These are phyloP conservation scores for Heliconius cydno DNA, from an alignment of 2,888 invertebrate species.

Conservation along the genomic window DNA sequence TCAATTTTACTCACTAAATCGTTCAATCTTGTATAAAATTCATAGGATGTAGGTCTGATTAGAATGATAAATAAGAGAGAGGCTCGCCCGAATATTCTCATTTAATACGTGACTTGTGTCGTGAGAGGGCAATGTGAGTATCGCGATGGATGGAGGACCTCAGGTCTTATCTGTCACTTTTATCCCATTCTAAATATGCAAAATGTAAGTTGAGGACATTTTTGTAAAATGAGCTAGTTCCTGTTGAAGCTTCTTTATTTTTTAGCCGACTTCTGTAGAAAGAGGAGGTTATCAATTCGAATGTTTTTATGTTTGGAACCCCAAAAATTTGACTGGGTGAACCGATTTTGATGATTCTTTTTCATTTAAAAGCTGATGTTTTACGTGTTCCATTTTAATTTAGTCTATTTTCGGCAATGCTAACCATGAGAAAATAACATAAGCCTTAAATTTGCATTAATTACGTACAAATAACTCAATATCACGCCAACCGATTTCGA, in stretches of 20 bases:
- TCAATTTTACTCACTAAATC: conserved; percentile 82
- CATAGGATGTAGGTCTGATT: conserved; percentile 80
- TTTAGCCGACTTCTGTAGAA: no score
- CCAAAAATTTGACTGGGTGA: no score
- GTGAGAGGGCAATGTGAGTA: conserved; percentile 78
- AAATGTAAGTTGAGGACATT: background rate
- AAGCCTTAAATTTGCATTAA: no score
- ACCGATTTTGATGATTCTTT: no score
- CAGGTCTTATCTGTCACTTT: conserved; percentile 73
- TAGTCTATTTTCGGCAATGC: no score
- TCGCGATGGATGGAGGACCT: conserved; percentile 69
- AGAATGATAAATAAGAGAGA: conserved; percentile 82
- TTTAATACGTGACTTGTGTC: conserved; percentile 83
- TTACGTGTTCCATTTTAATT: no score
- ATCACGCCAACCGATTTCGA: no score
- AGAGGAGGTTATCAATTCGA: no score
- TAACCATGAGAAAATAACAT: no score
- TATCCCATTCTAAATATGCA: conserved; percentile 52
- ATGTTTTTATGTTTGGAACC: no score
- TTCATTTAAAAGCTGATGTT: no score
- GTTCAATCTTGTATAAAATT: conserved; percentile 84
- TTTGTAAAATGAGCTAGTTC: background rate
- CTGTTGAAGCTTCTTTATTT: background rate
- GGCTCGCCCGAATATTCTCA: conserved; percentile 83
- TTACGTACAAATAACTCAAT: no score